These are phyloP conservation scores for Abrostola tripartita DNA, from an alignment of 2,888 invertebrate genomes.

Conservation along the genomic window DNA sequence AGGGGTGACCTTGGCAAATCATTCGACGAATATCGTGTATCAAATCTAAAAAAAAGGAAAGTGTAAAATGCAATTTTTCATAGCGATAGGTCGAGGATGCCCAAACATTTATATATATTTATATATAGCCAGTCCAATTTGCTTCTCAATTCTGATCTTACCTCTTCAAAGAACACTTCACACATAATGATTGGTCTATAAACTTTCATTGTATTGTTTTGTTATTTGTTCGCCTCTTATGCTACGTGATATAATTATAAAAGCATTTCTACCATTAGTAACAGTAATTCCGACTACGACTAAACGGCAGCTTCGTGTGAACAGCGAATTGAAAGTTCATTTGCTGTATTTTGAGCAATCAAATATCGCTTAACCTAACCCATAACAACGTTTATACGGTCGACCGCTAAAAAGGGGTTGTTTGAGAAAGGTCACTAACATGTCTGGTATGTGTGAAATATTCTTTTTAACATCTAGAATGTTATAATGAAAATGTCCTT, in stretches of 20 bases:
- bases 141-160: no score
- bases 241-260: no score
- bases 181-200: no score
- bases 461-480: background rate
- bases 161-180: no score
- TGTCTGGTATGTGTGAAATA: background rate
- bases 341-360: background rate
- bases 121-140: no score
- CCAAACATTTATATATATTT: no score
- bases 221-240: no score
- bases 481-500: background rate
- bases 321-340: background rate
- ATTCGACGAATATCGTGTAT: slow-evolving; percentile 58
- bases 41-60: slow-evolving; percentile 63
- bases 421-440: background rate
- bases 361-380: background rate
- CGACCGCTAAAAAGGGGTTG: slow-evolving; percentile 1
- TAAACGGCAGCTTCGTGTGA: slow-evolving; percentile 3
- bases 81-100: no score
- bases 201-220: no score
- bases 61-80: no score
- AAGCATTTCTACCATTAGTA: background rate
- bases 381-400: background rate
- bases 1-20: slow-evolving; percentile 66
- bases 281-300: background rate